Evolutionary conservation across 2,888 invertebrate species (phyloP), one percentile per base, ranked within the genome.

Genomic region (Apocheima hispidaria): DNA sequence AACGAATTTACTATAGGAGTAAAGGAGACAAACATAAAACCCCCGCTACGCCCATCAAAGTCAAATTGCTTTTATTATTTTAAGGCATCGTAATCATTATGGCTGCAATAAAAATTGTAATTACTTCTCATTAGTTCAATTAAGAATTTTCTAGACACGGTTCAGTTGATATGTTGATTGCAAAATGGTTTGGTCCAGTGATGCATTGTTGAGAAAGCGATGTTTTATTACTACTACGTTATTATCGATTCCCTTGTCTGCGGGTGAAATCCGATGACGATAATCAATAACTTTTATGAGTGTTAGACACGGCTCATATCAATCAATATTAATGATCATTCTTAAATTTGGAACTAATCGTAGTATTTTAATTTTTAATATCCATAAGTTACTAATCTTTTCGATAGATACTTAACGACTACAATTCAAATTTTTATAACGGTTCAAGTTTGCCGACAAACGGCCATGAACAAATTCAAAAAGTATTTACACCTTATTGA

Each of bases 51-150:
- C 84, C 87, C 87, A 87, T 90, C 88, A 90, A 89, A 88, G 88
- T 88, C 90, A 92, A 92, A 92, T 92, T 92, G 92, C 92, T 92
- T 92, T 92, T 92, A 92, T 92, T 92, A 92, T 92, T 92, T 92
- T 92, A 92, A 92, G 90, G 86, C 92, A 92, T 92, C 92, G 92
- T 92, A 92, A 92, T 92, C 89, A 92, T 92, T 92, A 92, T 87
- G 87, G 87, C 90, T 79, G 90, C 86, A 87, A 92, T 92, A 92
- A 92, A 92, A 92, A 90, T 91, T 92, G 91, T 92, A 91, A 92
- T 92, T 92, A 92, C 90, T 91, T 90, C 92, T 92, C 91, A 92
- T 92, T 92, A 92, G 92, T 87, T 91, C 92, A 92, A 92, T 92
- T 92, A 91, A 90, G 92, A 90, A 90, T 91, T 88, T 92, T 91